Percentiles rank a stretch among this genome's conserved stretches.
Conservation (phyloP, 2,888 invertebrate genomes). For the Cheilosia urbana region DNA sequence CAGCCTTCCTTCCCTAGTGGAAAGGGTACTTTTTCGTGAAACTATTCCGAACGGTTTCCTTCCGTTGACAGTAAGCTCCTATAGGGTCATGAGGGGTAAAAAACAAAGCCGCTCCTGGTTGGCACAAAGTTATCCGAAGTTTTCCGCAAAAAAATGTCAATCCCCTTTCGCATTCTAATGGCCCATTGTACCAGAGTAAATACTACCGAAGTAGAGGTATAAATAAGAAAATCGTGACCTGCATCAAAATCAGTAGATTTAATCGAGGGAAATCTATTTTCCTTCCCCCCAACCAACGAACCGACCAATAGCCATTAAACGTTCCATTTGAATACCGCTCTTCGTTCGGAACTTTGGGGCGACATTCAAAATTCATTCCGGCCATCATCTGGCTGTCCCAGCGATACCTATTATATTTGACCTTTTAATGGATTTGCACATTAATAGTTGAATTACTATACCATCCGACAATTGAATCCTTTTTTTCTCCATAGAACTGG, state of each 20-base stretch:
- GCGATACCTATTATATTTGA: conserved; percentile 22
- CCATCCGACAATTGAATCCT: conserved; percentile 11
- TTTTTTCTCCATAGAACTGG: background rate
- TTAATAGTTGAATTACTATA: conserved; percentile 31
- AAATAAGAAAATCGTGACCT: conserved; percentile 64
- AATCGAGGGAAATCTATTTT: conserved; percentile 49
- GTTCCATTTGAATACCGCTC: conserved; percentile 56
- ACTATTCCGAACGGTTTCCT: background rate
- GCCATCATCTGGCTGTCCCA: conserved; percentile 3
- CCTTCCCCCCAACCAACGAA: conserved; percentile 18
- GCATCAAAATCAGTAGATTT: conserved; percentile 57
- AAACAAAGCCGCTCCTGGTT: background rate
- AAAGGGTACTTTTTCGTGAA: background rate
- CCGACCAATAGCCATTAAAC: conserved; percentile 39
- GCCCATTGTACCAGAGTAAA: conserved; percentile 21
- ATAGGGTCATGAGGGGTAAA: too few species aligned
- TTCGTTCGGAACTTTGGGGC: conserved; percentile 2
- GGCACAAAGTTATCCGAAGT: conserved; percentile 20
- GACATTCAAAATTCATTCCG: background rate
- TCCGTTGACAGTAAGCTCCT: conserved; percentile 12
- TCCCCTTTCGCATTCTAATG: conserved; percentile 37
- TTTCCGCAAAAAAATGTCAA: conserved; percentile 11
- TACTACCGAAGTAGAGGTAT: conserved; percentile 41
- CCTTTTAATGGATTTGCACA: conserved; percentile 40
- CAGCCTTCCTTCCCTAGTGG: background rate